Base-by-base conservation (phyloP, 2,888 invertebrate species). In the Lithophane ornitopus region DNA sequence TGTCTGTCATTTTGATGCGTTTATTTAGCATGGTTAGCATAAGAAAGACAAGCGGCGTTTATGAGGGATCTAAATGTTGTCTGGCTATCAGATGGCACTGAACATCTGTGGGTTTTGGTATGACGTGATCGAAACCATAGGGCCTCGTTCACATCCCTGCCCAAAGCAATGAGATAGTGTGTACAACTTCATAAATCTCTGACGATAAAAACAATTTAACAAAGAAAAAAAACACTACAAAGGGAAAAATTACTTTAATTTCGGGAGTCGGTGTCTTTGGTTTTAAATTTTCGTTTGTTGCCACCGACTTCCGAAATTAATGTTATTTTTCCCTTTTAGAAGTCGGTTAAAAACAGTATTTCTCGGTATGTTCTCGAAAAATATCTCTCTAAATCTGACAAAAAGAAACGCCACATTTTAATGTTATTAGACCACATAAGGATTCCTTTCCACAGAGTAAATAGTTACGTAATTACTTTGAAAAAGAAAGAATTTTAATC, bases 401-500 rank as follows among this genome's bases (percentile, higher is more conserved):
- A 12, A 4, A 52, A 67, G 22, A 4, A 76, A 26, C 14, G 9
- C 22, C n/a, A 49, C 11, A 52, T 26, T 68, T 76, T 9, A 12
- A 68, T 58, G 19, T 44, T 26, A 44, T 67, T 28, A 26, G 12
- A 14, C 11, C 19, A 19, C 44, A 61, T 39, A 54, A 54, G 28
- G 39, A 41, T 54, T 62, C 46, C n/a, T 56, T 41, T 63, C 0
- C 2, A 19, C 28, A 34, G 4, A 62, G 26, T 22, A 62, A 62
- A 67, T 44, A 26, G 1, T 34, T 34, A 34, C 3, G 26, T 67
- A 34, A 9, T 41, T 61, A 66, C 34, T 54, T 67, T 41, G 49
- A 9, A 63, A 19, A 58, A 74, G 41, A 62, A 78, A 78, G 80
- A 74, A 78, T 74, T 68, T 80, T 68, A 78, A 78, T 74, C 49